Conservation (phyloP, 2,797 vertebrate genomes). For the Nothura maculosa region DNA sequence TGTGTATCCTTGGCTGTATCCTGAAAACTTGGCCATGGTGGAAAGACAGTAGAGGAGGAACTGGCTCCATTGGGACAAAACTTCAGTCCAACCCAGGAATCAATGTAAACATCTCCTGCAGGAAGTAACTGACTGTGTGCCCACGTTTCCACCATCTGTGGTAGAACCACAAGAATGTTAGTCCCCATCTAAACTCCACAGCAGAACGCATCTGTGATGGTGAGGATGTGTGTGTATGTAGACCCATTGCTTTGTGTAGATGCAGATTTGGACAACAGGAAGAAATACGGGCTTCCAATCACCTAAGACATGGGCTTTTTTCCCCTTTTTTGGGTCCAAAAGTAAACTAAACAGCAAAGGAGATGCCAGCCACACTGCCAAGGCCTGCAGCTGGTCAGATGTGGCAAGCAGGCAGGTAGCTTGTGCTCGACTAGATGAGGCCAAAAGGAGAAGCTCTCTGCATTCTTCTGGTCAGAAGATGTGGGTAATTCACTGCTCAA, state of each 20-base stretch:
- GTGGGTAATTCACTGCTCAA: not conserved
- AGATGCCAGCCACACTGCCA: not conserved
- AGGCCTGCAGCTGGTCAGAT: not conserved
- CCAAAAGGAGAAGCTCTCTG: not conserved
- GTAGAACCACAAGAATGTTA: not conserved
- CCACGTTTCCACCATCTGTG: not conserved
- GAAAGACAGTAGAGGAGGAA: not conserved
- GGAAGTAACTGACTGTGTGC: not conserved
- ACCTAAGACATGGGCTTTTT: not conserved
- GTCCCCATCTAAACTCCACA: not conserved
- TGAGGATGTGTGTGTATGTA: not conserved
- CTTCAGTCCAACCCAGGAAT: not conserved
- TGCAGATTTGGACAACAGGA: not conserved
- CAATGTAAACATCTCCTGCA: not conserved
- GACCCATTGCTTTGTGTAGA: not conserved
- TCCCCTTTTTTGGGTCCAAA: not conserved
- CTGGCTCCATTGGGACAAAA: not conserved
- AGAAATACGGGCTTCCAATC: not conserved
- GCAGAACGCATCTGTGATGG: accelerated
- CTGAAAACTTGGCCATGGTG: not conserved
- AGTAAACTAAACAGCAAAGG: not conserved
- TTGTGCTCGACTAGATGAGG: not conserved
- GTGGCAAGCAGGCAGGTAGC: not conserved
- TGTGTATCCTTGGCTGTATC: not conserved
- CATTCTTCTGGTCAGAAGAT: not conserved